Base-by-base conservation (phyloP, 2,888 invertebrate species). In the Thecophora atra region DNA sequence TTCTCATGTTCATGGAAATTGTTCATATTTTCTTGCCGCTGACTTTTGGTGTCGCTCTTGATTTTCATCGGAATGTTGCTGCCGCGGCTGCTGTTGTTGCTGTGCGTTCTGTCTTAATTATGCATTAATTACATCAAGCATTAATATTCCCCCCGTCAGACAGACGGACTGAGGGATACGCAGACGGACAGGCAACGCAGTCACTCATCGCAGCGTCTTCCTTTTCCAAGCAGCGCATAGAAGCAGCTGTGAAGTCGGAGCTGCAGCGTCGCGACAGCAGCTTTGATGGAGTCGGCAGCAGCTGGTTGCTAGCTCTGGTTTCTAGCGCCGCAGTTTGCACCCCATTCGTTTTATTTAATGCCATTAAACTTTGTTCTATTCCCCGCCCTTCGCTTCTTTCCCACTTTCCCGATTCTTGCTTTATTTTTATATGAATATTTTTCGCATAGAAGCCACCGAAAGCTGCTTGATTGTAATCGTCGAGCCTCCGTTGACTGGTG, bases 51-150 rank as follows among this genome's bases (percentile, higher is more conserved):
- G 58, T 58, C 26, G 17, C 28, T 58, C 15, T 58, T 58, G 54
- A 54, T 21, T 54, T 54, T 21, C 19, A 54, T 19, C 5, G 54
- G n/a, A 54, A 21, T 54, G 54, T 54, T 60, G 47, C n/a, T 63
- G 65, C 52, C 2, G n/a, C 24, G 6, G 44, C 19, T 15, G 66
- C 15, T 66, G 15, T 54, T 19, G 37, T 37, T 21, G 56, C 13
- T 28, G 51, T 28, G 52, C 70, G 58, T 66, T 66, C 77, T 75
- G 79, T 81, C 82, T 82, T 81, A 81, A 81, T 82, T 82, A 80
- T 79, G 81, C 81, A 81, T 81, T 81, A 81, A 81, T 82, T 82
- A 79, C 81, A 81, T 78, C 79, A 81, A 81, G 80, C 82, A 81
- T 81, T 81, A 80, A 81, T 81, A 80, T 77, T 77, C 73, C 74